Evolutionary conservation across 2,113 vertebrate species (phyloP), one percentile per base, ranked within the genome.

Genomic region (Sula dactylatra): DNA sequence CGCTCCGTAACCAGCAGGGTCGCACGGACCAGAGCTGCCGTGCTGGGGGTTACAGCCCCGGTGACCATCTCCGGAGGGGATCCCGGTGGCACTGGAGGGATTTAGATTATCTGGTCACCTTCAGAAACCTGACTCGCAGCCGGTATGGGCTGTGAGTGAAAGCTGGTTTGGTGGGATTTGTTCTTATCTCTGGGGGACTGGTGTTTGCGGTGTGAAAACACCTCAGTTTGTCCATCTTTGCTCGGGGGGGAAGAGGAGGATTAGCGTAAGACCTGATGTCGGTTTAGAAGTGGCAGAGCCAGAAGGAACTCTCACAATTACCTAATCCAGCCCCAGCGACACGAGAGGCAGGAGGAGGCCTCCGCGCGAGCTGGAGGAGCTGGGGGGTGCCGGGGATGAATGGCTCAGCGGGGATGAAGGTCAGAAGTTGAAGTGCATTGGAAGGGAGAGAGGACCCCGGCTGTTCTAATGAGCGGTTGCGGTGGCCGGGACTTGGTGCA

Each of bases 1-100:
- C 13, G 11, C 40, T 45, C 31, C 1, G 32, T 42, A 44, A 62
- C 16, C 6, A 1, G 42, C 2, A 2, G 49, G 16, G 19, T 16
- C 2, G 2, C 24, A 4, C 2, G 2, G n/a, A 24, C 29, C 5
- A 1, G 67, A 72, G 44, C 50, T 52, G 47, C 45, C 0, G 1
- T 29, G 27, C 40, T 7, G 58, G 17, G 38, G 24, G 18, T 42
- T 25, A 4, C 29, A 25, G 55, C 54, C n/a, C 15, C 24, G 6
- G 69, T 49, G 80, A n/a, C 45, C 18, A 1, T 32, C 47, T 34
- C 47, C 32, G 11, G 29, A 16, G 21, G n/a, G 55, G 56, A 29
- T 8, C 31, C 13, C 1, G 5, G 24, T 25, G 80, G 10, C 31
- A 7, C 38, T 10, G 62, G 31, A 12, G 26, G 65, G 66, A 36